Evolutionary conservation across 2,797 vertebrate species (phyloP).

Genomic region (Urosaurus nigricauda): DNA sequence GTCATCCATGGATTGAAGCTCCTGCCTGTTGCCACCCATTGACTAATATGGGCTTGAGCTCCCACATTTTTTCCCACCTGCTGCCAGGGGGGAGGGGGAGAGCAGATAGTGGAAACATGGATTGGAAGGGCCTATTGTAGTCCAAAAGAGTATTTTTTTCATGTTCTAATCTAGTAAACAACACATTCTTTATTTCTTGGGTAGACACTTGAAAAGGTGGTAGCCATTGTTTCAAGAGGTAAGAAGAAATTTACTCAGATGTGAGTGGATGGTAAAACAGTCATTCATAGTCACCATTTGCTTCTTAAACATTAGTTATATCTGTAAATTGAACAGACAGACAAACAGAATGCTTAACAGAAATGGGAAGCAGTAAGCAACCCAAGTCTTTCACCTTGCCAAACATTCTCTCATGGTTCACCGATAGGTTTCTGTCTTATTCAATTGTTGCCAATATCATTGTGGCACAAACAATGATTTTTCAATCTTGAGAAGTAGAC

Average conservation of each 20-base stretch:
- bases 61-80: no score
- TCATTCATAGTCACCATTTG: not conserved
- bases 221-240: not conserved
- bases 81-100: no score
- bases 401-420: not conserved
- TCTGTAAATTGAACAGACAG: not conserved
- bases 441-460: slow-evolving; percentile 12
- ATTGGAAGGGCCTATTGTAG: no score
- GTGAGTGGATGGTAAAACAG: not conserved
- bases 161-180: no score
- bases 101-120: no score
- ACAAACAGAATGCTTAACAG: not conserved
- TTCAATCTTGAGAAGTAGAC: slow-evolving; percentile 29
- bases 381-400: not conserved
- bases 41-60: no score
- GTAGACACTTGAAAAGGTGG: not conserved
- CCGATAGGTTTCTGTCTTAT: not conserved
- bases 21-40: no score
- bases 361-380: not conserved
- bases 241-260: not conserved
- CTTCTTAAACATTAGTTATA: not conserved
- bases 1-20: no score
- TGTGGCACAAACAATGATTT: not conserved
- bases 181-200: no score
- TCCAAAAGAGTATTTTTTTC: no score